A percentile compares a stretch with the other conserved stretches of the same genome.
Conservation (phyloP, 2,113 vertebrate species). For the Ardeotis arabs region DNA sequence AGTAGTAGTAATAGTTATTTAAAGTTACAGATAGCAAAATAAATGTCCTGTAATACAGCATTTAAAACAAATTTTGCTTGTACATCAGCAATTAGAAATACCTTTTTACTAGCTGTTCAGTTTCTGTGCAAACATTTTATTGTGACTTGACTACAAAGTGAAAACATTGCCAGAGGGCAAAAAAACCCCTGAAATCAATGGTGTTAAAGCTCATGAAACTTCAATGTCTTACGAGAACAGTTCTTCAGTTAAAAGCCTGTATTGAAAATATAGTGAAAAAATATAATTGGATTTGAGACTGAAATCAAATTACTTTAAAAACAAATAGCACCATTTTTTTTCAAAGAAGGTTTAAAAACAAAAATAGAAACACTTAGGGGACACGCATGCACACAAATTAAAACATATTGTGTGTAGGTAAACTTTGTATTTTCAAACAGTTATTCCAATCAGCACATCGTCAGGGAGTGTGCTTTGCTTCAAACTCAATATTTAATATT, state of each 20-base stretch:
- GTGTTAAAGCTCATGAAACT: constrained; percentile 31
- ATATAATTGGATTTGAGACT: not conserved
- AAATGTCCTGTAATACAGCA: not conserved
- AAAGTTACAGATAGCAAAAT: not conserved
- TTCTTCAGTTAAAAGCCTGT: constrained; percentile 54
- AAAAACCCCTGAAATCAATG: constrained; percentile 41
- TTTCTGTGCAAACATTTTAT: constrained; percentile 28
- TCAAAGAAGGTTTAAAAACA: constrained; percentile 5
- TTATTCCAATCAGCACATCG: not conserved
- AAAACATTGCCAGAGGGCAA: not conserved
- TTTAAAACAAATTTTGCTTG: not conserved
- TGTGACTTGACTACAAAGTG: constrained; percentile 23
- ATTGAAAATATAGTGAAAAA: constrained; percentile 71
- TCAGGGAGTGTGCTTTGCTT: not conserved
- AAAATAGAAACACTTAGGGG: not conserved
- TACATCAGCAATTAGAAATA: not conserved
- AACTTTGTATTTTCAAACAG: not conserved
- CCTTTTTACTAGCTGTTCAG: not conserved
- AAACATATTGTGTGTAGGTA: not conserved
- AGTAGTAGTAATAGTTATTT: constrained; percentile 30
- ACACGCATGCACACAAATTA: not conserved
- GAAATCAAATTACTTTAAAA: not conserved
- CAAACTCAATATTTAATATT: not conserved
- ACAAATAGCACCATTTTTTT: not conserved
- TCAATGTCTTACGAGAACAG: constrained; percentile 38